These are phyloP conservation scores for Panulirus ornatus DNA, from an alignment of 1,140 invertebrate genomes.

Conservation along the genomic window DNA sequence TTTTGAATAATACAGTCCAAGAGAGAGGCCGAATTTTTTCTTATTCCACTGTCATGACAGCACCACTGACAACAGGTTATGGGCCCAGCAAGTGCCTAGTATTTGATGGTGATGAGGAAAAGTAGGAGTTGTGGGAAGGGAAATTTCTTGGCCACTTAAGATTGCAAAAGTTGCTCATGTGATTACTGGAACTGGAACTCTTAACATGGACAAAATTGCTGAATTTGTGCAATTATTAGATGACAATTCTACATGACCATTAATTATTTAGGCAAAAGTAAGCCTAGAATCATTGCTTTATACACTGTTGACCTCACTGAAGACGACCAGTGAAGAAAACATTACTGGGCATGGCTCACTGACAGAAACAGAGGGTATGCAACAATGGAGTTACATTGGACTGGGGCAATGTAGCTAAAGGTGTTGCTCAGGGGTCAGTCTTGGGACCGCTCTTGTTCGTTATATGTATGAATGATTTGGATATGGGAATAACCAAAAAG, in stretches of 20 bases:
- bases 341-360: too few relatives aligned
- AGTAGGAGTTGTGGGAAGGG: constrained; percentile 20
- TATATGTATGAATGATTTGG: too few relatives aligned
- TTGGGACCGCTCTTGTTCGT: too few relatives aligned
- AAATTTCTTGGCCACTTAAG: neutral
- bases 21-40: too few relatives aligned
- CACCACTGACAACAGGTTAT: constrained; percentile 19
- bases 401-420: too few relatives aligned
- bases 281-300: constrained; percentile 1
- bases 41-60: neutral
- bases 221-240: constrained; percentile 13
- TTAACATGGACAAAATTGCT: constrained; percentile 3
- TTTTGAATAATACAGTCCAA: too few relatives aligned
- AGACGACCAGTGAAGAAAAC: neutral
- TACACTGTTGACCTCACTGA: constrained; percentile 22
- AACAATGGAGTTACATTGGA: too few relatives aligned
- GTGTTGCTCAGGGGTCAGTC: too few relatives aligned
- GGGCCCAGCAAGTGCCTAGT: constrained; percentile 10
- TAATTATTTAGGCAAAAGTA: neutral
- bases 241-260: constrained; percentile 1
- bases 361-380: too few relatives aligned
- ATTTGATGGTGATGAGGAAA: constrained; percentile 32
- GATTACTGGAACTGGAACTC: neutral
- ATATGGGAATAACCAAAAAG: too few relatives aligned
- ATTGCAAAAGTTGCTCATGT: neutral